These are phyloP conservation scores for Aproaerema taeniolella DNA, from an alignment of 2,888 invertebrate species.

Conservation along the genomic window DNA sequence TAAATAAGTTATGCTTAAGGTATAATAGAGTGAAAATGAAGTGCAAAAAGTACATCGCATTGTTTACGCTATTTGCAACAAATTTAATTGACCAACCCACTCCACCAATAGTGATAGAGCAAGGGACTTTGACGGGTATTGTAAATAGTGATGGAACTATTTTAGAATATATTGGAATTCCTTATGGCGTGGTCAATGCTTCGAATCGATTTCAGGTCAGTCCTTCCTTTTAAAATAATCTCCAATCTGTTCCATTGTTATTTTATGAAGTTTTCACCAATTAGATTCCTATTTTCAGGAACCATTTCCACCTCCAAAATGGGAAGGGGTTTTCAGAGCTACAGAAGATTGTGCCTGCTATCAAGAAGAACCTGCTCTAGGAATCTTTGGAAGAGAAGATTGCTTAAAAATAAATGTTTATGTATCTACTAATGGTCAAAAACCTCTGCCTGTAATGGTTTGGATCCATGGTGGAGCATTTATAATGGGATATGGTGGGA, in stretches of 20 bases:
- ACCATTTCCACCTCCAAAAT: constrained; percentile 54
- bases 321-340: constrained; percentile 58
- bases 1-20: no score
- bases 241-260: no score
- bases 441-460: constrained; percentile 58
- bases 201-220: constrained; percentile 55
- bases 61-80: constrained; percentile 54
- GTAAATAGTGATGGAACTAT: constrained; percentile 52
- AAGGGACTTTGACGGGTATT: constrained; percentile 59
- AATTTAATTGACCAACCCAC: constrained; percentile 63
- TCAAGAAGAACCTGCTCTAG: constrained; percentile 35
- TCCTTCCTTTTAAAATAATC: neutral
- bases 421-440: constrained; percentile 37
- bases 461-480: constrained; percentile 66
- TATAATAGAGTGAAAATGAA: constrained; percentile 48
- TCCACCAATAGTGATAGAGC: constrained; percentile 53
- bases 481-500: constrained; percentile 54
- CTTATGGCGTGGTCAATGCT: constrained; percentile 52
- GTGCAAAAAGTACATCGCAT: constrained; percentile 41
- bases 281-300: constrained; percentile 54
- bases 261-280: no score
- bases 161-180: constrained; percentile 63
- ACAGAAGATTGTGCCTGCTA: constrained; percentile 51
- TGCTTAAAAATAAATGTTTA: constrained; percentile 61
- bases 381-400: constrained; percentile 51